phyloP scores from a whole-genome alignment of 2,113 vertebrate species.

The Sander vitreus region DNA sequence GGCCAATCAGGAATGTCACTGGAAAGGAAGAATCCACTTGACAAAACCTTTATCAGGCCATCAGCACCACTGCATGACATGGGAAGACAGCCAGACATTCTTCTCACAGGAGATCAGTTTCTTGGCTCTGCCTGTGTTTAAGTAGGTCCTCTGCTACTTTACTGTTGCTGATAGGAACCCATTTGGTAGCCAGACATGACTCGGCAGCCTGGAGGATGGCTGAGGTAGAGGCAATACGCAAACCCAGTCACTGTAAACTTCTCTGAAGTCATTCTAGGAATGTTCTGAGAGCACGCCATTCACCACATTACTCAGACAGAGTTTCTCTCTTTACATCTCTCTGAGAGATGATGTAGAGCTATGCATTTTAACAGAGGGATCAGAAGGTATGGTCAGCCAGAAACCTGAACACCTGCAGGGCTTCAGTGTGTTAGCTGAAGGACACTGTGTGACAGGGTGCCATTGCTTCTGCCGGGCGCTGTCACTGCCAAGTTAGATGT shows the following conservation, averaged over 20 bases:
- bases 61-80: constrained; percentile 72
- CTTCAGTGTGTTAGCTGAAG: constrained; percentile 12
- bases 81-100: constrained; percentile 77
- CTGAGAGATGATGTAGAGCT: constrained; percentile 1
- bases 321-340: constrained; percentile 12
- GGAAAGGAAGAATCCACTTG: constrained; percentile 68
- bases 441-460: background rate
- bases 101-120: constrained; percentile 66
- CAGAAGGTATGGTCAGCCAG: constrained; percentile 21
- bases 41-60: constrained; percentile 74
- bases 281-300: constrained; percentile 38
- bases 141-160: constrained; percentile 74
- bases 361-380: constrained; percentile 12
- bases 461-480: constrained; percentile 9
- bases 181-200: constrained; percentile 71
- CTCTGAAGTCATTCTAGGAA: constrained; percentile 36
- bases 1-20: constrained; percentile 67
- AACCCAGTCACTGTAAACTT: constrained; percentile 53
- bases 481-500: background rate
- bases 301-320: constrained; percentile 3
- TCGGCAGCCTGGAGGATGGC: constrained; percentile 44
- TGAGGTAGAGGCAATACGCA: constrained; percentile 54
- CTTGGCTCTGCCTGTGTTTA: constrained; percentile 70
- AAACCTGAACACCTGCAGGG: constrained; percentile 25
- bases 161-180: constrained; percentile 68